These are phyloP conservation scores for Melipona bicolor DNA, from an alignment of 2,888 invertebrate genomes.

Conservation along the genomic window DNA sequence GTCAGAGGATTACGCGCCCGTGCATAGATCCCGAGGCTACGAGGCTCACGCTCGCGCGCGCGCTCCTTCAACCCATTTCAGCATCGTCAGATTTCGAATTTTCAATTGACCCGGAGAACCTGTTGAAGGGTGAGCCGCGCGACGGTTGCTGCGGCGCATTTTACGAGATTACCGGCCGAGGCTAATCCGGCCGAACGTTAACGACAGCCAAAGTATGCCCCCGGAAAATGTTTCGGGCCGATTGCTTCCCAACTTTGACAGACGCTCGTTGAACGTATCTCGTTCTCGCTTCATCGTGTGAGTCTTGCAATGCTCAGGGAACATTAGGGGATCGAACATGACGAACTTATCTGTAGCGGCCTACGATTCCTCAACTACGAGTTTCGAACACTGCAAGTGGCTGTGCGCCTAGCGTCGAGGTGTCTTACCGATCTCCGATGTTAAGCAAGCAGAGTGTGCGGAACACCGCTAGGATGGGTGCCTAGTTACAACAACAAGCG, in stretches of 20 bases:
- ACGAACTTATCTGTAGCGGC: no score
- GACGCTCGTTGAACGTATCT: not conserved
- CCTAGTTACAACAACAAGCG: no score
- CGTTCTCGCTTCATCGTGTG: not conserved
- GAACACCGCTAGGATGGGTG: no score
- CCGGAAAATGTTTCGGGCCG: conserved; percentile 49
- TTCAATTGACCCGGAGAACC: conserved; percentile 64
- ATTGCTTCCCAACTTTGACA: conserved; percentile 21
- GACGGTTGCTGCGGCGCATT: conserved; percentile 59
- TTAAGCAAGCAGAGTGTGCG: no score
- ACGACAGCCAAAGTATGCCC: conserved; percentile 53
- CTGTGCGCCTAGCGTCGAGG: no score
- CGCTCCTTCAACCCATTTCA: conserved; percentile 43
- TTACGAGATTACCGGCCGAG: conserved; percentile 66
- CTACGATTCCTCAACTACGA: no score
- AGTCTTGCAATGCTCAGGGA: no score
- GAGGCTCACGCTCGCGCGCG: conserved; percentile 31
- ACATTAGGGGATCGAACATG: no score
- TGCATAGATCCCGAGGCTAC: conserved; percentile 65
- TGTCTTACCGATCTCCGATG: no score
- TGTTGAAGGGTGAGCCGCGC: conserved; percentile 62
- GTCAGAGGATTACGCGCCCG: conserved; percentile 75
- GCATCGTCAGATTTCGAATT: conserved; percentile 65
- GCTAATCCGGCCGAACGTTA: conserved; percentile 59
- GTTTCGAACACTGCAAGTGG: no score